Conservation (phyloP, 2,888 invertebrate species). For the Tholera decimalis region DNA sequence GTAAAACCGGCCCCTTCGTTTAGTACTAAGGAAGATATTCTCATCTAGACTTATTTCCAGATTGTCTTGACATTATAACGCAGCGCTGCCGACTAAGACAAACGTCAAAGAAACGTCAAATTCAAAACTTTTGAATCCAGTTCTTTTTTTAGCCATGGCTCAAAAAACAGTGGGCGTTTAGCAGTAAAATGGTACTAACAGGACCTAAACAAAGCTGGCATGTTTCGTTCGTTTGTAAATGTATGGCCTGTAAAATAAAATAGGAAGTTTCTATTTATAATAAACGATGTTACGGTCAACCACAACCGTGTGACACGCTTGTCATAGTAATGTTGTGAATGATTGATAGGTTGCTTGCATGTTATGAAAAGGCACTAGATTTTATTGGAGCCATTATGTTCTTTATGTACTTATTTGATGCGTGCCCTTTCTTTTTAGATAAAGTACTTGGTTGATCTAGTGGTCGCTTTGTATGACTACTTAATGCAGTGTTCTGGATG, state of each 20-base stretch:
- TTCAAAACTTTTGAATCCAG: not conserved
- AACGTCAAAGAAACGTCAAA: not conserved
- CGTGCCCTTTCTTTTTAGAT: not conserved
- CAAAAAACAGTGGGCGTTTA: slow-evolving; percentile 5
- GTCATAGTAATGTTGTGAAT: slow-evolving; percentile 22
- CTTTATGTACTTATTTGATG: not conserved
- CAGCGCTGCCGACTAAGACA: not conserved
- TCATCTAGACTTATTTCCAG: slow-evolving; percentile 32
- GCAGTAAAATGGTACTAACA: not conserved
- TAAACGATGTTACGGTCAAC: slow-evolving; percentile 13
- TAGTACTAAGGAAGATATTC: slow-evolving; percentile 34
- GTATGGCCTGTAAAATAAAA: slow-evolving; percentile 7
- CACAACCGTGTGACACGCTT: slow-evolving; percentile 12
- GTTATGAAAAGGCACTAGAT: slow-evolving; percentile 21
- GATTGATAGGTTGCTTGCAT: slow-evolving; percentile 40
- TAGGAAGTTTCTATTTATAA: slow-evolving; percentile 23
- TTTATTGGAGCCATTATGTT: not conserved
- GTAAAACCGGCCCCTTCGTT: slow-evolving; percentile 17
- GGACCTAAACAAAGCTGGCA: slow-evolving; percentile 7
- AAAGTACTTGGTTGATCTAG: not conserved
- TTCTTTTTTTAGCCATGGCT: not conserved
- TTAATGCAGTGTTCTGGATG: not conserved
- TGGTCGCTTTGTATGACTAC: not conserved
- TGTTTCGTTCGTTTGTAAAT: slow-evolving; percentile 9
- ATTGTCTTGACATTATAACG: not conserved